Percentiles rank a stretch among this genome's conserved stretches.
phyloP scores from a whole-genome alignment of 2,888 invertebrate species.

The Noctua janthina region DNA sequence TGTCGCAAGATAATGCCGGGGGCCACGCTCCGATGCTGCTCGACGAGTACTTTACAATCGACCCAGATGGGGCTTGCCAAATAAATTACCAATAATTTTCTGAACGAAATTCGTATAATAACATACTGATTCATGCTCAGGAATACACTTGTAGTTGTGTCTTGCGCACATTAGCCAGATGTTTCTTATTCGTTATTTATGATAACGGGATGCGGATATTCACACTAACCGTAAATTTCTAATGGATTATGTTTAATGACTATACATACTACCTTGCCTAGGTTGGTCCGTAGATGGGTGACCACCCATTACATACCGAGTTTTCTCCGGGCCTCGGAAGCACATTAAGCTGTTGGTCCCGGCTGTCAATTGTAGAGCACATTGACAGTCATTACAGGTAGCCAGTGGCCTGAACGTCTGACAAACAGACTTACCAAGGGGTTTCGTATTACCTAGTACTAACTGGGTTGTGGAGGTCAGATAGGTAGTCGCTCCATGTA shows the following conservation, averaged over 20 bases:
- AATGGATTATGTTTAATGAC: constrained; percentile 6
- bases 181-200: constrained; percentile 44
- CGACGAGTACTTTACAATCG: constrained; percentile 62
- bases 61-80: constrained; percentile 65
- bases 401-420: too few species aligned
- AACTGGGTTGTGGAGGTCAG: too few species aligned
- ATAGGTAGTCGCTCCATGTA: too few species aligned
- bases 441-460: too few species aligned
- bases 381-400: neutral
- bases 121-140: constrained; percentile 55
- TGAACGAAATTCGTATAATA: constrained; percentile 53
- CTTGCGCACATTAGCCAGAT: constrained; percentile 51
- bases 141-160: constrained; percentile 47
- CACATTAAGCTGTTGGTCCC: neutral
- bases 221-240: constrained; percentile 18
- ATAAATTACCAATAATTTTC: constrained; percentile 65
- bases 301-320: neutral
- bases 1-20: constrained; percentile 80
- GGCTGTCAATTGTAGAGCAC: neutral
- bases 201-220: constrained; percentile 27
- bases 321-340: neutral
- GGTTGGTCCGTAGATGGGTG: neutral
- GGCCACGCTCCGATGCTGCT: constrained; percentile 62
- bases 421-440: too few species aligned
- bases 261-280: neutral